Base-by-base conservation (phyloP, 1,140 invertebrate species). In the Drosophila erecta region DNA sequence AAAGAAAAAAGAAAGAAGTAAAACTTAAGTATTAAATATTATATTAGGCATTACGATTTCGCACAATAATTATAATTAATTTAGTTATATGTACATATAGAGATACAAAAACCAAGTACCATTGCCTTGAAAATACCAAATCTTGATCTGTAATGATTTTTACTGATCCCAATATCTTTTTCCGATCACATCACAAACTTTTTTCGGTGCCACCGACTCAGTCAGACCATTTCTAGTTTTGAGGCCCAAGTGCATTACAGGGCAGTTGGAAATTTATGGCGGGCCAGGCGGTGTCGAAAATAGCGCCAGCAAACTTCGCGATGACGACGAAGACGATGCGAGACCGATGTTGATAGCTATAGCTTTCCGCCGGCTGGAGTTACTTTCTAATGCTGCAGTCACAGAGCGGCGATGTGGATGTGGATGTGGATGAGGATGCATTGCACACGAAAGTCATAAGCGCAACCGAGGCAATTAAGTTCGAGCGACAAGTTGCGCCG, bases 391-490 rank as follows among this genome's bases (percentile, higher is more conserved):
- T 89, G 86, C 75, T 76, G 76, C 58, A 60, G 30, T 44, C 41
- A 77, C 55, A 53, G 53, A 44, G 41, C 35, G 72, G 22, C 38
- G 46, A 60, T 57, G 74, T 41, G 57, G 59, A 66, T 54, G 60
- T 40, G 64, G 58, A 62, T 67, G 74, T 69, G 79, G 79, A 62
- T 67, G 74, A 76, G 79, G 79, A 80, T 89, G 84, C 81, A 89
- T 80, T 89, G 84, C 84, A 79, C 84, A 89, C 84, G 84, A 89
- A 80, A 89, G 84, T 89, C 84, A 89, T 89, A 89, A 89, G 84
- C 84, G 84, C 85, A 89, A 64, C 73, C 76, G 72, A 84, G 79
- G 84, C 84, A 89, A 89, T 89, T 89, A 89, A 89, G 84, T 84
- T 84, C 76, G 79, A 89, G 84, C 84, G 84, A 89, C 84, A 89